Evolutionary conservation across 2,113 vertebrate species (phyloP).

Genomic region (Strix aluco): DNA sequence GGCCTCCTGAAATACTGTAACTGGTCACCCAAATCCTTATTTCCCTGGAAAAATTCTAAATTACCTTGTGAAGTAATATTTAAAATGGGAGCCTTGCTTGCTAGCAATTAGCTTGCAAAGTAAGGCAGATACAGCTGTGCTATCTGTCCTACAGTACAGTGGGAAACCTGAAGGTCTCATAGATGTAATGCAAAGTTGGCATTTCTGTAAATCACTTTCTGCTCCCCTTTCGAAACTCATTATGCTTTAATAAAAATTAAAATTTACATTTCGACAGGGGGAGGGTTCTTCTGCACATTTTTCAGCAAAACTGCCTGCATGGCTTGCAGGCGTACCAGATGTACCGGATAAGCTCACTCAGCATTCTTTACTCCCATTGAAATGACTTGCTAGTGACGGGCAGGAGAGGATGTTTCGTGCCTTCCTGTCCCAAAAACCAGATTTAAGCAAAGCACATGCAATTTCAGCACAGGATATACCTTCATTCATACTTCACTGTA

Average conservation of each 20-base stretch:
- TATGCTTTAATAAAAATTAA: background rate
- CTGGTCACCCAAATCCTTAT: background rate
- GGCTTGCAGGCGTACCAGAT: background rate
- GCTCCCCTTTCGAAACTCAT: background rate
- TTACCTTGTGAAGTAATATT: background rate
- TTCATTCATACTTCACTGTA: background rate
- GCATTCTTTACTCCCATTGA: background rate
- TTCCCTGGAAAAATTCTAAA: background rate
- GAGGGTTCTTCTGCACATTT: background rate
- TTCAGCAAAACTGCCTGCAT: background rate
- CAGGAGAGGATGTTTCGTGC: background rate
- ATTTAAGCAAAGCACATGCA: background rate
- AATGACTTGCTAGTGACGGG: background rate
- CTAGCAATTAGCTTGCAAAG: background rate
- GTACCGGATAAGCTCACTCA: constrained; percentile 4
- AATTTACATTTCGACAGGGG: background rate
- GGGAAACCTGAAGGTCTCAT: background rate
- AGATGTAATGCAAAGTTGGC: background rate
- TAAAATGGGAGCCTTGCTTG: background rate
- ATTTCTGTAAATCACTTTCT: background rate
- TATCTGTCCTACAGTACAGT: background rate
- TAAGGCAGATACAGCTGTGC: background rate
- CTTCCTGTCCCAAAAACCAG: background rate
- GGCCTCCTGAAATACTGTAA: background rate
- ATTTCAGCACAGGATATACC: background rate